Evolutionary conservation across 1,140 invertebrate species (phyloP).

Genomic region (Neomicropteryx cornuta): DNA sequence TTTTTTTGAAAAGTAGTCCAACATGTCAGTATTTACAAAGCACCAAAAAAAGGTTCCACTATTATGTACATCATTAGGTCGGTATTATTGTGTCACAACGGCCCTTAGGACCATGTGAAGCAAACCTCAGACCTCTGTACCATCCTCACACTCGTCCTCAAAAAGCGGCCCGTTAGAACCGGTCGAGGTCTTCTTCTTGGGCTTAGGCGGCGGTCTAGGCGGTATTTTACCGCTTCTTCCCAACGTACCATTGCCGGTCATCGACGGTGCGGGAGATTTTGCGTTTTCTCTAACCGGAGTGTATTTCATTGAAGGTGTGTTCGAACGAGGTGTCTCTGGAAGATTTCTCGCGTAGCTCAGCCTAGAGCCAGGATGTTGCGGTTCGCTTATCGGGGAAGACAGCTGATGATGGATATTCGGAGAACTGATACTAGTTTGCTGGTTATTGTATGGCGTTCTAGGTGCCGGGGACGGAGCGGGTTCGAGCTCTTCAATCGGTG

Average conservation of each 20-base stretch:
- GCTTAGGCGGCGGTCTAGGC: slow-evolving; percentile 68
- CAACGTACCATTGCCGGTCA: slow-evolving; percentile 24
- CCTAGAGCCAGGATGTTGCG: too few relatives aligned
- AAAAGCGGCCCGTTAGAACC: slow-evolving; percentile 53
- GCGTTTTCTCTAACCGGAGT: slow-evolving; percentile 12
- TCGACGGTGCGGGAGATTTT: slow-evolving; percentile 2
- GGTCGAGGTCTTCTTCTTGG: slow-evolving; percentile 55
- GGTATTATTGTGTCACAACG: too few relatives aligned
- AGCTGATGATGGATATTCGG: slow-evolving; percentile 34
- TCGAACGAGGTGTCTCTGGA: too few relatives aligned
- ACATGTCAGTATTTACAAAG: too few relatives aligned
- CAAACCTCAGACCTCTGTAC: slow-evolving; percentile 68
- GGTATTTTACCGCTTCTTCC: slow-evolving; percentile 55
- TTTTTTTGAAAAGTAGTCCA: too few relatives aligned
- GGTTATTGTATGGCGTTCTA: too few relatives aligned
- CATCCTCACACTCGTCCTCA: slow-evolving; percentile 77
- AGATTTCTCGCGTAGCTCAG: too few relatives aligned
- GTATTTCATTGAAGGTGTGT: too few relatives aligned
- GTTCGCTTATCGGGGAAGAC: too few relatives aligned
- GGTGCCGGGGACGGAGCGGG: slow-evolving; percentile 31
- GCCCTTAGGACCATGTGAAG: too few relatives aligned
- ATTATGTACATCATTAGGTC: too few relatives aligned
- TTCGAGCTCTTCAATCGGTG: slow-evolving; percentile 56
- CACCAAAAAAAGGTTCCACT: too few relatives aligned
- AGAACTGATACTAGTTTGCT: slow-evolving; percentile 31